Conservation (phyloP, 2,797 vertebrate genomes). For the Gymnocypris eckloni region DNA sequence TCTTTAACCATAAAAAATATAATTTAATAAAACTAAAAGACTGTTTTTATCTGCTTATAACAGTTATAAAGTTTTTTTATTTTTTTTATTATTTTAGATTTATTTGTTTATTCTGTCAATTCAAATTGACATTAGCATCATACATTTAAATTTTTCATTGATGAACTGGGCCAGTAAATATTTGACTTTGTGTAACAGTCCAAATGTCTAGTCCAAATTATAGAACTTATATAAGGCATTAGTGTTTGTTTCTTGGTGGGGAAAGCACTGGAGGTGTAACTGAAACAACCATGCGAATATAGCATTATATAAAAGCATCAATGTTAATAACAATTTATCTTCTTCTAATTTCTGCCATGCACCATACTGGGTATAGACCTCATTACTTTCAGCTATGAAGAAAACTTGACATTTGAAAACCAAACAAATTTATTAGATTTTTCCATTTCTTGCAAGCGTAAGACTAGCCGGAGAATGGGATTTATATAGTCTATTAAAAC, state of each 20-base stretch:
- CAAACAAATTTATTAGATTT: conserved; percentile 12
- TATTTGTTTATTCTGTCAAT: too few species aligned
- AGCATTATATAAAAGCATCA: background rate
- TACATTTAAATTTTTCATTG: too few species aligned
- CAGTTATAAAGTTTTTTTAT: background rate
- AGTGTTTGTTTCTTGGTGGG: background rate
- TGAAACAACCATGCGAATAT: background rate
- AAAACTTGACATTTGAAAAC: conserved; percentile 26
- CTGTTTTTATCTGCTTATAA: background rate
- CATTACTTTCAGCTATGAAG: conserved; percentile 10
- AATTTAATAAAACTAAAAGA: background rate
- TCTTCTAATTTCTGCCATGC: background rate
- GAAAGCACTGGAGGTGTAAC: background rate
- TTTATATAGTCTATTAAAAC: conserved; percentile 27
- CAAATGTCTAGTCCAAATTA: background rate
- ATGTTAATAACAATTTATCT: background rate
- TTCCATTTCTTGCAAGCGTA: background rate
- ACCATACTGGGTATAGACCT: background rate
- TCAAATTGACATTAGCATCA: too few species aligned
- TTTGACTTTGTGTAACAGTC: background rate
- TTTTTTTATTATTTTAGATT: too few species aligned
- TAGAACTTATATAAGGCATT: background rate
- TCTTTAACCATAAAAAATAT: background rate
- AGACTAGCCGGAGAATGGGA: conserved; percentile 14
- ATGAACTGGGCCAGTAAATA: too few species aligned